Conservation (phyloP, 2,113 vertebrate species). For the Meriones unguiculatus region DNA sequence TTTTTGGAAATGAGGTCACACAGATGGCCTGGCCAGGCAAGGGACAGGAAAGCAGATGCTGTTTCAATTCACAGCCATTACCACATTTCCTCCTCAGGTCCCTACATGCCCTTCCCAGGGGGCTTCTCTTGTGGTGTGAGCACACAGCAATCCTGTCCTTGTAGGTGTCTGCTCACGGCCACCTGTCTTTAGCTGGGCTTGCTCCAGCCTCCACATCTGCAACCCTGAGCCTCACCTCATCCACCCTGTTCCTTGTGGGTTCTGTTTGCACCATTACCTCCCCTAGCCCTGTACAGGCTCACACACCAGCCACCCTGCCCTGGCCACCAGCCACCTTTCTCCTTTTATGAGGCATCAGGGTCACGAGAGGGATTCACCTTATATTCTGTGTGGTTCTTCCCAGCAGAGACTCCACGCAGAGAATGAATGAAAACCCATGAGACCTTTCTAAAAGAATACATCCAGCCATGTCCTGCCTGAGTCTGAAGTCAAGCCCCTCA, state of each 20-base stretch:
- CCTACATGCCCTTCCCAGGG: background rate
- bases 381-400: background rate
- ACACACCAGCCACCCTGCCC: background rate
- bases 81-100: background rate
- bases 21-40: background rate
- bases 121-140: background rate
- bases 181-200: background rate
- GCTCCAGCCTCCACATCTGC: background rate
- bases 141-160: background rate
- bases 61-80: background rate
- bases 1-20: background rate
- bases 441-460: background rate
- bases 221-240: background rate
- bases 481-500: background rate
- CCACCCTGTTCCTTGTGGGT: background rate
- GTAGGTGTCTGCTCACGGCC: background rate
- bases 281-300: too few species aligned
- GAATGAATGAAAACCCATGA: background rate
- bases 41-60: background rate
- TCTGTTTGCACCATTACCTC: background rate
- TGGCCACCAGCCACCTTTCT: background rate
- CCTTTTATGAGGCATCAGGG: too few species aligned
- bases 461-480: background rate
- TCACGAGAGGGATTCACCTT: background rate
- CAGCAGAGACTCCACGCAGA: background rate